Conservation (phyloP, 2,888 invertebrate genomes). For the Nebria salina region DNA sequence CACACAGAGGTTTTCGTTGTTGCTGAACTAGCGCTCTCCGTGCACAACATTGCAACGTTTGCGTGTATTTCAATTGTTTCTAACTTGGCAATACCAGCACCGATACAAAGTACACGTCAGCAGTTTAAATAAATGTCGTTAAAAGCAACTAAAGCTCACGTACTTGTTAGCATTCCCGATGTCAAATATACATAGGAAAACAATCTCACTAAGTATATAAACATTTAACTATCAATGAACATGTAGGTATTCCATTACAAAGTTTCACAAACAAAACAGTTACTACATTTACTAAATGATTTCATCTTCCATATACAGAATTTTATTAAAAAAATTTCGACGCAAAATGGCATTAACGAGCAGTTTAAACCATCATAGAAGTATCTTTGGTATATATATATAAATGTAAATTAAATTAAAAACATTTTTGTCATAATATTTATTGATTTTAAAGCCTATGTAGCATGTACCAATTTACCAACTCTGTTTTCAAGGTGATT, state of each 20-base stretch:
- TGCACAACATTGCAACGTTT: constrained; percentile 43
- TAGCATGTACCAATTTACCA: neutral
- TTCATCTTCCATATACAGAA: neutral
- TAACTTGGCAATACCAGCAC: constrained; percentile 48
- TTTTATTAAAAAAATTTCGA: no score
- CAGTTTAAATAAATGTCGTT: constrained; percentile 50
- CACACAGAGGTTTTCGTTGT: constrained; percentile 28
- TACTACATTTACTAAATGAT: neutral
- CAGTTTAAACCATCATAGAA: no score
- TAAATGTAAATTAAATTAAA: neutral
- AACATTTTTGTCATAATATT: neutral
- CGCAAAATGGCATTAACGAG: no score
- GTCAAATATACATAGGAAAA: neutral
- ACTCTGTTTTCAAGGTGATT: neutral
- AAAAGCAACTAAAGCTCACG: constrained; percentile 36
- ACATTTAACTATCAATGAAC: neutral
- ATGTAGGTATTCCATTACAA: neutral
- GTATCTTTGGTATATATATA: neutral
- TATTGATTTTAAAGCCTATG: neutral
- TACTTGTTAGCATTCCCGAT: constrained; percentile 37
- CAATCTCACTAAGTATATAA: neutral
- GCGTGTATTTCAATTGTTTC: constrained; percentile 53
- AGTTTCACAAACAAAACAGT: neutral
- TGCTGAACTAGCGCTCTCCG: constrained; percentile 50
- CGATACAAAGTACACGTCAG: constrained; percentile 50